A percentile compares a stretch with the other conserved stretches of the same genome.
These are phyloP conservation scores for Eupeodes latifasciatus DNA, from an alignment of 2,888 invertebrate species.

Conservation along the genomic window DNA sequence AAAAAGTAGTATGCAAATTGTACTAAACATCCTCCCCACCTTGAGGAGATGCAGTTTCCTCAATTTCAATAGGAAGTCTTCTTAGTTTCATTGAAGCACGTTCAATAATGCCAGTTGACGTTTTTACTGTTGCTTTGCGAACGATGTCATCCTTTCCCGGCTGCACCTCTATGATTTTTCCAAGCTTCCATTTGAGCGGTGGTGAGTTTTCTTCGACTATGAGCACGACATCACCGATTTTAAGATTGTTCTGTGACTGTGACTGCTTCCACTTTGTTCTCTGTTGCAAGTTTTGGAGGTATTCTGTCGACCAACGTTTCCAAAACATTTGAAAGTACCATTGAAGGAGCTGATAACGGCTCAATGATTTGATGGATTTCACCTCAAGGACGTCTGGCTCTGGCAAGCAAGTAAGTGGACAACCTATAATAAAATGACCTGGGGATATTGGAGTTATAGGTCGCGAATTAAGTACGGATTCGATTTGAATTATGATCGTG, in stretches of 20 bases:
- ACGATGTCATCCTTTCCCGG: slow-evolving; percentile 28
- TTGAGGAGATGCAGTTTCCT: background rate
- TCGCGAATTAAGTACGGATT: slow-evolving; percentile 26
- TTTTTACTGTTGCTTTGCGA: slow-evolving; percentile 30
- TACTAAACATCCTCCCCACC: no score
- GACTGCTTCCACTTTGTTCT: slow-evolving; percentile 8
- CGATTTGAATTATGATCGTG: slow-evolving; percentile 36
- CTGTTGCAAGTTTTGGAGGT: background rate
- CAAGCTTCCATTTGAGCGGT: slow-evolving; percentile 20
- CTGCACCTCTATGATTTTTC: slow-evolving; percentile 8
- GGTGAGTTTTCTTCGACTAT: slow-evolving; percentile 8
- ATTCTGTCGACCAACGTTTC: background rate
- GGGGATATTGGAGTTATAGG: slow-evolving; percentile 9
- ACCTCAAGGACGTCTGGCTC: slow-evolving; percentile 14
- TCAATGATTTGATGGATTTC: background rate
- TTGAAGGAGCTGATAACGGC: background rate
- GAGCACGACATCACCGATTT: background rate
- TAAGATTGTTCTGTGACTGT: background rate
- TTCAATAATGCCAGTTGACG: slow-evolving; percentile 1
- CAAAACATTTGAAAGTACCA: slow-evolving; percentile 2
- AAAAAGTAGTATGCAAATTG: no score
- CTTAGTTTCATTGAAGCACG: background rate
- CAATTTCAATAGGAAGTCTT: slow-evolving; percentile 18
- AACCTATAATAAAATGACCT: slow-evolving; percentile 40
- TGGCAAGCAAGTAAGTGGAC: slow-evolving; percentile 3